phyloP scores from a whole-genome alignment of 2,888 invertebrate species.

The Toxonevra muliebris region DNA sequence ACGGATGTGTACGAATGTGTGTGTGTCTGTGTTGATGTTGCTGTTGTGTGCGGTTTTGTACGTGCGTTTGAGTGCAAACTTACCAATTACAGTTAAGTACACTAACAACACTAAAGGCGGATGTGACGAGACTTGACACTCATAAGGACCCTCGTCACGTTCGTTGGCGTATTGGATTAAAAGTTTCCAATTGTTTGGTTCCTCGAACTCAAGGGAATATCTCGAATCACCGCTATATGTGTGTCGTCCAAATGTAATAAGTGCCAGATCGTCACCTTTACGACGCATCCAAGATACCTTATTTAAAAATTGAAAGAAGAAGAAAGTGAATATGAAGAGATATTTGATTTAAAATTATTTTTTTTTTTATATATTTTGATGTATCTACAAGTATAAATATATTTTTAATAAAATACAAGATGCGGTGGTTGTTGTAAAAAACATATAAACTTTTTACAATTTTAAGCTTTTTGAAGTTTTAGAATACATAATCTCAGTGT shows the following conservation, averaged over 20 bases:
- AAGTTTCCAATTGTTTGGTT: conserved; percentile 81
- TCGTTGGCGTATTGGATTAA: conserved; percentile 78
- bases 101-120: conserved; percentile 77
- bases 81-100: conserved; percentile 77
- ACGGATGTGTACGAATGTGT: background rate
- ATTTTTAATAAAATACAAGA: too few species aligned
- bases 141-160: conserved; percentile 80
- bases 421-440: too few species aligned
- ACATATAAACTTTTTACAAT: too few species aligned
- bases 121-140: conserved; percentile 82
- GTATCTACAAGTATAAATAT: too few species aligned
- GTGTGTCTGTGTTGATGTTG: background rate
- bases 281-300: conserved; percentile 78
- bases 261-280: conserved; percentile 73
- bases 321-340: too few species aligned
- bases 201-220: conserved; percentile 75
- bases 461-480: too few species aligned
- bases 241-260: conserved; percentile 75
- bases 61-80: conserved; percentile 56
- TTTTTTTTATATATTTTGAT: too few species aligned
- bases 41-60: background rate
- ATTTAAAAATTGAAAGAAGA: too few species aligned
- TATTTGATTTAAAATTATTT: too few species aligned
- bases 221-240: conserved; percentile 74
- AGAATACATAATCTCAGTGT: too few species aligned